Conservation (phyloP, 2,888 invertebrate species). For the Lacanobia wlatinum region DNA sequence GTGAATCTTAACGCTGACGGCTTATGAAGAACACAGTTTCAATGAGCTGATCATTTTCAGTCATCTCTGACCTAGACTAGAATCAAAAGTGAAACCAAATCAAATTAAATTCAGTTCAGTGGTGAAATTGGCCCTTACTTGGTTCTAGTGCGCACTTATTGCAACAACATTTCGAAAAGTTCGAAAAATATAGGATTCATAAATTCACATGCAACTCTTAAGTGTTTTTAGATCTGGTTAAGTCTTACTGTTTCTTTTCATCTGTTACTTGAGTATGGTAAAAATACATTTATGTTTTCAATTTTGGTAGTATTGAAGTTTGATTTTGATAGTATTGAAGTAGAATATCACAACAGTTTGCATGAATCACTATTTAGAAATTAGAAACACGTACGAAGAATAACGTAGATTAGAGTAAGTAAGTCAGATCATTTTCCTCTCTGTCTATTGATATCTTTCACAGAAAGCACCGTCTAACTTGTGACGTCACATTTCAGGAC, state of each 20-base stretch:
- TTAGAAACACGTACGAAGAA: background rate
- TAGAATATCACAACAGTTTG: background rate
- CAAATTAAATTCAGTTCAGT: background rate
- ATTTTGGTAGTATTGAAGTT: background rate
- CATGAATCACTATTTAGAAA: background rate
- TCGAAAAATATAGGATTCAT: background rate
- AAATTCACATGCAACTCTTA: background rate
- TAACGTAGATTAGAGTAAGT: background rate
- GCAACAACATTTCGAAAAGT: background rate
- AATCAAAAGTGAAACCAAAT: no score
- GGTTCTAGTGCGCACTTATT: background rate
- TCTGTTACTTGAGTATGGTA: background rate
- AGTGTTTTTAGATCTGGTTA: background rate
- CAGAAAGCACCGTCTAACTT: background rate
- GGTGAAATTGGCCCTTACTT: background rate
- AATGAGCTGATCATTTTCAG: no score
- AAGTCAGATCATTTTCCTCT: background rate
- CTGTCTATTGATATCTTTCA: no score
- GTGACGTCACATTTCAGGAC: slow-evolving; percentile 74
- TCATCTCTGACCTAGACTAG: no score
- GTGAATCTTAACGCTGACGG: background rate
- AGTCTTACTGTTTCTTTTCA: background rate
- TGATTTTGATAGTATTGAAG: background rate
- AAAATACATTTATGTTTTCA: slow-evolving; percentile 4
- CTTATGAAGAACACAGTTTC: background rate